Evolutionary conservation across 2,113 vertebrate species (phyloP), one percentile per base, ranked within the genome.

Genomic region (Aphyosemion australe): DNA sequence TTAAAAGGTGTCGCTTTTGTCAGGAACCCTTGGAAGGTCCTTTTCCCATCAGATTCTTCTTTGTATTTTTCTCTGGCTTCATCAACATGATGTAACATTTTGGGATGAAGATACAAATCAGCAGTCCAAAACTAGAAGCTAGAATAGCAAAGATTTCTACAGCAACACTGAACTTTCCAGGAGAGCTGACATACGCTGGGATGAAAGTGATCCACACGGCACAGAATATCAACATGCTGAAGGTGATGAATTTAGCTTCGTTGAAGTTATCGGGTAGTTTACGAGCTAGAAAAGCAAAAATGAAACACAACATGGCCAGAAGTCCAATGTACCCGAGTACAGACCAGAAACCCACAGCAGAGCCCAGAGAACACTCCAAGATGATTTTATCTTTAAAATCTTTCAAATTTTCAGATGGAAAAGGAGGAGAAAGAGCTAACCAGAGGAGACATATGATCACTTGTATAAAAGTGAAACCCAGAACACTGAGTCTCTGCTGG

Each of bases 71-170:
- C 7, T 91, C 83, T 59, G 91, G 92, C 78, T 90, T 91, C 15
- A 90, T 1, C 72, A 92, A 71, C 13, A 93, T 88, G 0, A 92
- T 65, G 5, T 90, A 91, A 76, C 91, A 92, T 85, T 92, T 92
- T 45, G 91, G 90, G 5, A 89, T 34, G 51, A 92, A 92, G 47
- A 93, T 92, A 60, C 91, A 92, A 64, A 90, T 62, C 0, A 93
- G 68, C 0, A 92, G 61, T 13, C 88, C 91, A 86, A 88, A 92
- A 49, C 84, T 91, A 0, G 93, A 93, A 0, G 91, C 84, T 54
- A 93, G 71, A 46, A 93, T 93, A 0, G 92, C 92, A 92, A 93
- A 93, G 39, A 93, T 88, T 42, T 93, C 92, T 5, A 92, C 90
- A 49, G 92, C 91, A 9, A 92, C 91, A 45, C 91, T 92, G 41